Base-by-base conservation (phyloP, 1,140 invertebrate genomes). In the Bombus confusus region DNA sequence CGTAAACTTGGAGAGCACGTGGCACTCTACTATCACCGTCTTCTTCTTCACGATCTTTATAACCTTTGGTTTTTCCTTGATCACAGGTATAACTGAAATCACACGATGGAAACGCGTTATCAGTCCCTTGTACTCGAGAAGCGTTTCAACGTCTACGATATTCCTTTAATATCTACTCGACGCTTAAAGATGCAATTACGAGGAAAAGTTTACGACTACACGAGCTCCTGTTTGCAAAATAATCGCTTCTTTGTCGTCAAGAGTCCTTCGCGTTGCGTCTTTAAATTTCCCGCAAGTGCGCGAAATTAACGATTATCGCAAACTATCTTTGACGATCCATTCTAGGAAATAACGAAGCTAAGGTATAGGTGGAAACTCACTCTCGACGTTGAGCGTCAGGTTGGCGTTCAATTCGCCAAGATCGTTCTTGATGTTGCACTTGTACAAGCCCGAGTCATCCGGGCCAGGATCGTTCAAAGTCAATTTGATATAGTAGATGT, bases 351-450 rank as follows among this genome's bases (percentile, higher is more conserved):
- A 6, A 52, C 47, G 47, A 52, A 22, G 0, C 47, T 52, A 52
- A 52, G 18, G 18, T 22, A 22, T 2, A 22, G 47, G 6, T 8
- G 18, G 5, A 62, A 37, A 96, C 97, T 97, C 96, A 98, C 98
- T 99, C 97, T 99, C 98, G 95, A 99, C 98, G 95, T 99, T 99
- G 83, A 99, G 96, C 83, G 98, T 99, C 68, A 99, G 96, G 95
- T 99, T 99, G 62, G 98, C 98, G 95, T 99, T 99, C 71, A 99
- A 96, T 96, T 99, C 99, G 88, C 99, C 99, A 93, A 98, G 96
- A 88, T 97, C 96, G 95, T 99, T 99, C 95, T 99, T 99, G 86
- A 99, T 98, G 92, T 99, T 99, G 94, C 99, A 99, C 95, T 99
- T 99, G 96, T 99, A 99, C 57, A 99, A 96, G 64, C 99, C 99